These are phyloP conservation scores for Pseudomyrmex dendroicus DNA, from an alignment of 1,140 invertebrate genomes.

Conservation along the genomic window DNA sequence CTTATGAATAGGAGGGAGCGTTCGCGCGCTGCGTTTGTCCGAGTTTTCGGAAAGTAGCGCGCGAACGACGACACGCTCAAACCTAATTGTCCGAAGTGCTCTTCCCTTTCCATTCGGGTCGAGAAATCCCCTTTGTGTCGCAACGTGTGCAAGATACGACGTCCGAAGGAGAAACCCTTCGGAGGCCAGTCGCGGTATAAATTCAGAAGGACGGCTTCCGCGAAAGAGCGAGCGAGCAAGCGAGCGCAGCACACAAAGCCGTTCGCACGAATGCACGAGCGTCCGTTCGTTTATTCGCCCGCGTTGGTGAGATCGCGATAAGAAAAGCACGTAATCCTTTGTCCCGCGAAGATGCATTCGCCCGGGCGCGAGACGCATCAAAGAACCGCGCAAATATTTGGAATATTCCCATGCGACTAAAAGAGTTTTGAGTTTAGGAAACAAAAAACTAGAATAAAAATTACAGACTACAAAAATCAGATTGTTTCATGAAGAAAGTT, in stretches of 20 bases:
- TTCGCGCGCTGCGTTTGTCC: background rate
- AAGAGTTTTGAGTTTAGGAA: background rate
- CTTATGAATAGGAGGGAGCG: slow-evolving; percentile 51
- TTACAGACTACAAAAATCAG: background rate
- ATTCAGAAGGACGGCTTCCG: slow-evolving; percentile 57
- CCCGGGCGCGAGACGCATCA: slow-evolving; percentile 36
- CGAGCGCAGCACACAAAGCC: slow-evolving; percentile 5
- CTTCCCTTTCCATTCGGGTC: slow-evolving; percentile 29
- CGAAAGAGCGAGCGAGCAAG: slow-evolving; percentile 26
- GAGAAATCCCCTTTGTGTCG: slow-evolving; percentile 59
- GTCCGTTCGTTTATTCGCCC: background rate
- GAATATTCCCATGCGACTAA: background rate
- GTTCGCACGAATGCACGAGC: slow-evolving; percentile 4
- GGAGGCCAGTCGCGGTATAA: slow-evolving; percentile 57
- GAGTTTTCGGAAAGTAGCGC: slow-evolving; percentile 17
- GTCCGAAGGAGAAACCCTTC: slow-evolving; percentile 42
- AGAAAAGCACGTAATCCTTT: slow-evolving; percentile 56
- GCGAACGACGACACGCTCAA: slow-evolving; percentile 3
- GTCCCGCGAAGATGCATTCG: slow-evolving; percentile 52
- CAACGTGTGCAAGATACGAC: slow-evolving; percentile 4
- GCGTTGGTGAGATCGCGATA: slow-evolving; percentile 33
- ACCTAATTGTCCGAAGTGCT: slow-evolving; percentile 66
- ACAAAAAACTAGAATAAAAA: background rate
- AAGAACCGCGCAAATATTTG: slow-evolving; percentile 12
- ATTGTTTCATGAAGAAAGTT: background rate